Percentiles rank a stretch among this genome's conserved stretches.
These are phyloP conservation scores for Maniola jurtina DNA, from an alignment of 1,140 invertebrate genomes.

Conservation along the genomic window DNA sequence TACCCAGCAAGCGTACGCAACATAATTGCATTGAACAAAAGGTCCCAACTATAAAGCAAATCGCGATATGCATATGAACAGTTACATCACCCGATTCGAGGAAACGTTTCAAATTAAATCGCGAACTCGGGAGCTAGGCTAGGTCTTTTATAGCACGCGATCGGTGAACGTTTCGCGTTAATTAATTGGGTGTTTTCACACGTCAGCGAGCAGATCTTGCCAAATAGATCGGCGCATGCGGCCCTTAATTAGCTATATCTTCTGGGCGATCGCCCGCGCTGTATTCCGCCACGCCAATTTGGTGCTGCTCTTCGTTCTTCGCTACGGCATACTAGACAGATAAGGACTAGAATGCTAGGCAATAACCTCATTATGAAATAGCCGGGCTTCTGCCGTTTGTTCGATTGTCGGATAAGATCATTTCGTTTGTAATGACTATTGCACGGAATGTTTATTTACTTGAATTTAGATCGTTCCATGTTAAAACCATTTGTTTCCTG, in stretches of 20 bases:
- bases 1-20: not conserved
- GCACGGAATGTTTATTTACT: conserved; percentile 8
- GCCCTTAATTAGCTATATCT: conserved; percentile 76
- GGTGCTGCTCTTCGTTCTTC: conserved; percentile 62
- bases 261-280: conserved; percentile 57
- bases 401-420: conserved; percentile 57
- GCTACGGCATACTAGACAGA: conserved; percentile 61
- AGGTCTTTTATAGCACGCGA: conserved; percentile 56
- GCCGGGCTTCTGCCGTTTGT: conserved; percentile 58
- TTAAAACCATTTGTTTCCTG: conserved; percentile 12
- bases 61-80: conserved; percentile 37
- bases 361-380: conserved; percentile 79
- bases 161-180: conserved; percentile 60
- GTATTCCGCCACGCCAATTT: conserved; percentile 75
- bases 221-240: conserved; percentile 73
- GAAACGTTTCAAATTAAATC: conserved; percentile 44
- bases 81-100: conserved; percentile 40
- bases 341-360: conserved; percentile 71
- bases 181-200: conserved; percentile 79
- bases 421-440: conserved; percentile 52
- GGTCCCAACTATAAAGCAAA: conserved; percentile 13
- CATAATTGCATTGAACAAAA: conserved; percentile 15
- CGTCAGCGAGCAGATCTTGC: conserved; percentile 73
- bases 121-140: conserved; percentile 40
- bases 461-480: conserved; percentile 6